Percentiles rank a stretch among this genome's conserved stretches.
Conservation (phyloP, 2,113 vertebrate genomes). For the Solenodon paradoxus region DNA sequence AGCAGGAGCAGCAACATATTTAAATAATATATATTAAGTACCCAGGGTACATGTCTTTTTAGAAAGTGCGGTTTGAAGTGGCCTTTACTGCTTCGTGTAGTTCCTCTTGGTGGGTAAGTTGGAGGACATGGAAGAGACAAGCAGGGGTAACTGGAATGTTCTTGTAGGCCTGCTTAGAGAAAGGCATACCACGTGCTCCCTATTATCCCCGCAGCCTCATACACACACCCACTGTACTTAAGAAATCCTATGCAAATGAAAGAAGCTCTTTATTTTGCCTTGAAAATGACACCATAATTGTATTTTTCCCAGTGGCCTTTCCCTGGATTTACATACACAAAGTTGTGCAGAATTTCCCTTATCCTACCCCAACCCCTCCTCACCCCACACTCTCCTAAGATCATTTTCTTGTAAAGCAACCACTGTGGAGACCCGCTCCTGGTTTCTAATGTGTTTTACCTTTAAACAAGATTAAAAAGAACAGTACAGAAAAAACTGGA, state of each 20-base stretch:
- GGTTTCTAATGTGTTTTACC: not conserved
- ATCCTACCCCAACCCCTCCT: not conserved
- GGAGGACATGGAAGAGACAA: not conserved
- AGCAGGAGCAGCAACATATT: not conserved
- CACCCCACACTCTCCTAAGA: not conserved
- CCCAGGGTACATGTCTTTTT: not conserved
- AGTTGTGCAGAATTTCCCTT: not conserved
- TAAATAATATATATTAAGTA: slow-evolving; percentile 26
- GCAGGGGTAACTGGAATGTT: not conserved
- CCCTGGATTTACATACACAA: slow-evolving; percentile 22
- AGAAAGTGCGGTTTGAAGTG: not conserved
- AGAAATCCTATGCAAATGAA: slow-evolving; percentile 17
- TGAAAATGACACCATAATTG: slow-evolving; percentile 45
- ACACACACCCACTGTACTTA: slow-evolving; percentile 1
- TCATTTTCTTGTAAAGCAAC: slow-evolving; percentile 1
- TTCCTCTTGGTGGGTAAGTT: not conserved
- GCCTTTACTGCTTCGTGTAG: not conserved
- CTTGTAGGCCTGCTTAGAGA: not conserved
- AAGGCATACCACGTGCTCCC: not conserved
- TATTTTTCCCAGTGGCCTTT: slow-evolving; percentile 5
- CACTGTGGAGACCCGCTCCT: not conserved
- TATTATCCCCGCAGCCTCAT: not conserved
- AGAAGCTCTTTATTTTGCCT: slow-evolving; percentile 33
- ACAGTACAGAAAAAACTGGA: too few relatives aligned
- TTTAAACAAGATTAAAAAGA: slow-evolving; percentile 15